Percentiles rank a stretch among this genome's conserved stretches.
These are phyloP conservation scores for Apodemus agrarius DNA, from an alignment of 2,797 vertebrate species.

Conservation along the genomic window DNA sequence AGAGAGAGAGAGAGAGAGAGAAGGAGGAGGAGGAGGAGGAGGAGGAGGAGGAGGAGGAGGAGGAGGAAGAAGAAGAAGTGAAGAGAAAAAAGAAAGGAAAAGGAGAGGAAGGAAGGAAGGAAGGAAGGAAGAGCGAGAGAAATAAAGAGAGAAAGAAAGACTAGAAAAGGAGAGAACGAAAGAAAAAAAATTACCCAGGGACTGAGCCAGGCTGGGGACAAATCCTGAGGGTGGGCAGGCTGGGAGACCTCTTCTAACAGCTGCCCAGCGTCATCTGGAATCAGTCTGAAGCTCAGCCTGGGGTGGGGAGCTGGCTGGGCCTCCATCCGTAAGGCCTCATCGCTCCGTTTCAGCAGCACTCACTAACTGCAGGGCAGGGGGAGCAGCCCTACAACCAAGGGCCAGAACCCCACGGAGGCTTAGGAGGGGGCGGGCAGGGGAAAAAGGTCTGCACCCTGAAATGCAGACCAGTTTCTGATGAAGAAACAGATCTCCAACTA, in stretches of 20 bases:
- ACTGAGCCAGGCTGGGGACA: constrained; percentile 49
- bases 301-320: constrained; percentile 83
- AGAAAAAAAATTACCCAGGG: constrained; percentile 78
- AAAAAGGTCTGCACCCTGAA: background rate
- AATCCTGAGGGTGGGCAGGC: background rate
- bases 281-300: constrained; percentile 90
- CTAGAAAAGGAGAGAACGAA: no score
- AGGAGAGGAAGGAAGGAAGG: no score
- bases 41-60: no score
- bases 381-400: constrained; percentile 58
- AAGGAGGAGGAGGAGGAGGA: constrained; percentile 53
- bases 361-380: constrained; percentile 82
- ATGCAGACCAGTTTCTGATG: background rate
- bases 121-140: no score
- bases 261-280: constrained; percentile 90
- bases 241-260: constrained; percentile 86
- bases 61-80: no score
- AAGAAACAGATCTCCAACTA: background rate
- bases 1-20: constrained; percentile 47
- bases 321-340: constrained; percentile 82
- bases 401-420: background rate
- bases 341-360: constrained; percentile 74
- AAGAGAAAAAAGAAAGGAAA: background rate
- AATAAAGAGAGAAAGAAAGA: no score
- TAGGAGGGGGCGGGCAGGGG: background rate